These are phyloP conservation scores for Ariopsis seemanni DNA, from an alignment of 2,113 vertebrate species.

Conservation along the genomic window DNA sequence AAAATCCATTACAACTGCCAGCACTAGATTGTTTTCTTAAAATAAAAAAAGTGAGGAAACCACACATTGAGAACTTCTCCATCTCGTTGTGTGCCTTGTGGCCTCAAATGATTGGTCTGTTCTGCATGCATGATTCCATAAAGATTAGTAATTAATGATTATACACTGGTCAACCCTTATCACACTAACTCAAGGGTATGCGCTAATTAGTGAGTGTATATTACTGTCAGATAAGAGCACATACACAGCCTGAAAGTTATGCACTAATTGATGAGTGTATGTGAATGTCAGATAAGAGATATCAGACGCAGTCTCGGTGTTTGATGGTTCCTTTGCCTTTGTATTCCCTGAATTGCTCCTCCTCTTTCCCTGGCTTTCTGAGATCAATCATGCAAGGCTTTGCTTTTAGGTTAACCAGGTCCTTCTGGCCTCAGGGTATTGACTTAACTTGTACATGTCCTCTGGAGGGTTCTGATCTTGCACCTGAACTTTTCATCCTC, in stretches of 20 bases:
- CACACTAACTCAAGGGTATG: not conserved
- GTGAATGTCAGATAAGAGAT: slow-evolving; percentile 2
- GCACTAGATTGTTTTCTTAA: not conserved
- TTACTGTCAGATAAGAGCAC: not conserved
- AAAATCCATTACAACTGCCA: not conserved
- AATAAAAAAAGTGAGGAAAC: not conserved
- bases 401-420: not conserved
- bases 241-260: not conserved
- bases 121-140: not conserved
- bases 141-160: not conserved
- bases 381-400: not conserved
- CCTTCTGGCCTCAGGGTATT: not conserved
- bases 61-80: not conserved
- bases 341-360: not conserved
- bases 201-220: not conserved
- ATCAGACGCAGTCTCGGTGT: not conserved
- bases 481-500: not conserved
- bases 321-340: not conserved
- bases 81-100: not conserved
- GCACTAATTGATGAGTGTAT: not conserved
- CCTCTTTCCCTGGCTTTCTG: not conserved
- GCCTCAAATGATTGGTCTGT: not conserved
- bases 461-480: not conserved
- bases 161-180: not conserved
- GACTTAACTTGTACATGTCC: not conserved